Conservation (phyloP, 2,113 vertebrate genomes). For the Typhlomys cinereus region DNA sequence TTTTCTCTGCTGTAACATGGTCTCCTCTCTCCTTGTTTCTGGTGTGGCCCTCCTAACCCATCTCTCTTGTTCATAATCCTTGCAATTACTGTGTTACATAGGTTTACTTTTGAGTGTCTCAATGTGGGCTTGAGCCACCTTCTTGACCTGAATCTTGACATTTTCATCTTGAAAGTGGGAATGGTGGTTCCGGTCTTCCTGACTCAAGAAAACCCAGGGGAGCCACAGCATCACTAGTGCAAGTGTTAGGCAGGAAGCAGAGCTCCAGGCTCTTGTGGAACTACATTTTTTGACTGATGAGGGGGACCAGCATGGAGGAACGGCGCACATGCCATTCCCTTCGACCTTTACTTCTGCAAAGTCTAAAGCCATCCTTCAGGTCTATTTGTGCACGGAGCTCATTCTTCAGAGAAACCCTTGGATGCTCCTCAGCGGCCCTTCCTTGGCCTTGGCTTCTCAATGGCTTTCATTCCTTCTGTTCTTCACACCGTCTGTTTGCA, state of each 20-base stretch:
- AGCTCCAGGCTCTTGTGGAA: not conserved
- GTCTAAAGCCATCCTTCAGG: not conserved
- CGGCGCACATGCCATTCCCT: not conserved
- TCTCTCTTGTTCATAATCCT: too few relatives aligned
- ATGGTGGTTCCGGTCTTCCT: not conserved
- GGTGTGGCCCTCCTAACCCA: too few relatives aligned
- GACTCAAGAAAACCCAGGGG: not conserved
- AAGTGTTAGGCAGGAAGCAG: not conserved
- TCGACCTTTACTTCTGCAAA: not conserved
- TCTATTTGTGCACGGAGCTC: not conserved
- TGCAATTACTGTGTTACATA: too few relatives aligned
- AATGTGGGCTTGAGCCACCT: too few relatives aligned
- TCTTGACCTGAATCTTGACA: not conserved
- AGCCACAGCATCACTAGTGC: not conserved
- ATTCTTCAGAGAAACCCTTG: not conserved
- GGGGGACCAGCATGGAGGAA: not conserved
- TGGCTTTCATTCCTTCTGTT: not conserved
- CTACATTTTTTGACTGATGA: too few relatives aligned
- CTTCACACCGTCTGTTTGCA: not conserved
- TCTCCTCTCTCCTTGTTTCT: too few relatives aligned
- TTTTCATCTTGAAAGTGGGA: not conserved
- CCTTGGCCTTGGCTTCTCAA: not conserved
- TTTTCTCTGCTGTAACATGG: too few relatives aligned
- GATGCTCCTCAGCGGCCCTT: not conserved
- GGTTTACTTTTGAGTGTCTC: too few relatives aligned